Conservation (phyloP, 2,797 vertebrate species). For the Nannoperca obscura region DNA sequence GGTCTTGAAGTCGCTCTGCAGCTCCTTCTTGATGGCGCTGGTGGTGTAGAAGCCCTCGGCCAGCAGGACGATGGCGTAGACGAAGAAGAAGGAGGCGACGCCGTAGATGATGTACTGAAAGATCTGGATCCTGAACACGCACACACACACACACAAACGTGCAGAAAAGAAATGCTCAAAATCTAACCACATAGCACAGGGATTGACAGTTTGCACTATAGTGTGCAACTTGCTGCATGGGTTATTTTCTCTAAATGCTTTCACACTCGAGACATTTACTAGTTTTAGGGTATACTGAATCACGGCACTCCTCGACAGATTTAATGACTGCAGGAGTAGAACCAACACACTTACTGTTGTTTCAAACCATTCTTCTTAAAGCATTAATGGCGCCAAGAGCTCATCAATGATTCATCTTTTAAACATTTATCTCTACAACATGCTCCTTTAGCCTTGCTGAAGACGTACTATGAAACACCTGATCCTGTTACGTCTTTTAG, state of each 20-base stretch:
- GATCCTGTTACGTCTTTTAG: not conserved
- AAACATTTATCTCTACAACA: not conserved
- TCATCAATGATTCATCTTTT: constrained; percentile 24
- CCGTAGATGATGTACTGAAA: constrained; percentile 99
- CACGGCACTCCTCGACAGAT: not conserved
- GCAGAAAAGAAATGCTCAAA: not conserved
- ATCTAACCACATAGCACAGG: not conserved
- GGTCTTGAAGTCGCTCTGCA: constrained; percentile 98
- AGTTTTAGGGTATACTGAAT: constrained; percentile 3
- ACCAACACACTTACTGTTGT: not conserved
- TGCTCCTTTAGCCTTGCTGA: not conserved
- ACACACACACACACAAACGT: not conserved
- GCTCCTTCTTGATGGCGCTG: constrained; percentile 94
- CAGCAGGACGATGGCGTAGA: constrained; percentile 96
- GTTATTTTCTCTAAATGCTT: not conserved
- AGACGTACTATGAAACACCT: not conserved
- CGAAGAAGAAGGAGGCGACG: constrained; percentile 96
- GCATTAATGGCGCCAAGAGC: not conserved
- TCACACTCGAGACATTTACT: not conserved
- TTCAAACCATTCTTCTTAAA: constrained; percentile 7
- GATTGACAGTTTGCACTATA: not conserved
- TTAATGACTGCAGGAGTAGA: constrained; percentile 6
- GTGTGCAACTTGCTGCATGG: no score
- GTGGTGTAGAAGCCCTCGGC: constrained; percentile 99
- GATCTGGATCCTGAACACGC: constrained; percentile 90